Percentiles rank a stretch among this genome's conserved stretches.
These are phyloP conservation scores for Dichetophora obliterata DNA, from an alignment of 2,888 invertebrate species.

Conservation along the genomic window DNA sequence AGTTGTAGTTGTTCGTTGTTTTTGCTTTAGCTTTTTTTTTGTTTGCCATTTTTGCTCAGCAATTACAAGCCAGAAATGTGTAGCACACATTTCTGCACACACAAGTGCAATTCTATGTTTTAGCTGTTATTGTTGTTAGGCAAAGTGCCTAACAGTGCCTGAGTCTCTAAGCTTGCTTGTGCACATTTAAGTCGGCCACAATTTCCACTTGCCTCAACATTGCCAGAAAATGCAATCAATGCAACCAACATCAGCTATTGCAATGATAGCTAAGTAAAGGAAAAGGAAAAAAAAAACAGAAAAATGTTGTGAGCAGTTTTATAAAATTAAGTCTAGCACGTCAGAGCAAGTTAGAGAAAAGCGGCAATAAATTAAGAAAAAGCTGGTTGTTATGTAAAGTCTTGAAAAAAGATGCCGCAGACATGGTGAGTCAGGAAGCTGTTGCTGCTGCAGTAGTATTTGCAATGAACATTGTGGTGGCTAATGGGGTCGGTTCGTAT, in stretches of 20 bases:
- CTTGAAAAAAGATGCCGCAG: not conserved
- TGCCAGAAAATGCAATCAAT: not conserved
- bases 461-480: not conserved
- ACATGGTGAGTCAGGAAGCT: too few species aligned
- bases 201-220: conserved; percentile 15
- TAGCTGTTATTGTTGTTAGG: not conserved
- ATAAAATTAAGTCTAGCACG: not conserved
- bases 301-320: not conserved
- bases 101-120: not conserved
- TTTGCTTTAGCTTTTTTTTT: conserved; percentile 5
- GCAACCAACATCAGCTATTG: not conserved
- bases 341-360: not conserved
- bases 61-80: conserved; percentile 14
- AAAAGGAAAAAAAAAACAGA: not conserved
- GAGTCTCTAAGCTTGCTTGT: not conserved
- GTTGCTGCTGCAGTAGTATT: not conserved
- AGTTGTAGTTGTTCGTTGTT: not conserved
- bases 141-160: too few species aligned
- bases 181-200: conserved; percentile 31
- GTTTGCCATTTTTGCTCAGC: conserved; percentile 10
- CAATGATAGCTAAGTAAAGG: conserved; percentile 4
- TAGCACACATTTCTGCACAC: not conserved
- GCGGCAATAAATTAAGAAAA: not conserved
- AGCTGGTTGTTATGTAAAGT: conserved; percentile 20
- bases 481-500: not conserved